Evolutionary conservation across 2,888 invertebrate genomes (phyloP).

Genomic region (Campaea margaritaria): DNA sequence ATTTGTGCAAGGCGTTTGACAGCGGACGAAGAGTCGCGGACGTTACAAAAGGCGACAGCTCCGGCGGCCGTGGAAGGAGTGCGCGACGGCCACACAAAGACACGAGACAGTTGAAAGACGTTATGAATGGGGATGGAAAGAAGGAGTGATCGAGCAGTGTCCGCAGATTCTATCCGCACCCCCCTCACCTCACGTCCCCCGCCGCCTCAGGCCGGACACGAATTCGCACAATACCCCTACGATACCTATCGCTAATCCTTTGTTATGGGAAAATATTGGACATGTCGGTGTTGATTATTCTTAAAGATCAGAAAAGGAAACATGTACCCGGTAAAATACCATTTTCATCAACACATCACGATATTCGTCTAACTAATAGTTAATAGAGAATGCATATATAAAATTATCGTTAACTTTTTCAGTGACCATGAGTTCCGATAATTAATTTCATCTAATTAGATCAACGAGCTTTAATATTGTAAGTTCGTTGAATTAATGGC

Average conservation of each 20-base stretch:
- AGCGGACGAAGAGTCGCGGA: constrained; percentile 71
- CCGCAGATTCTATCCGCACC: constrained; percentile 48
- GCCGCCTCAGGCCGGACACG: constrained; percentile 45
- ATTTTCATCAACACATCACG: no score
- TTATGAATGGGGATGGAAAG: constrained; percentile 77
- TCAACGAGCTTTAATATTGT: no score
- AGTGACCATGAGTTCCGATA: no score
- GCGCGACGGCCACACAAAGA: constrained; percentile 66
- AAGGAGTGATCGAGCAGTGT: constrained; percentile 82
- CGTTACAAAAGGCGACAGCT: constrained; percentile 79
- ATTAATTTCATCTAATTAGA: no score
- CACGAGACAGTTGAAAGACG: constrained; percentile 76
- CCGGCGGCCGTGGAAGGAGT: constrained; percentile 69
- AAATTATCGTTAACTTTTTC: no score
- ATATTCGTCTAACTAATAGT: no score
- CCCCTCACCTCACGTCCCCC: constrained; percentile 28
- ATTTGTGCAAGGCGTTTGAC: constrained; percentile 85
- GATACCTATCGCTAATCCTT: constrained; percentile 62
- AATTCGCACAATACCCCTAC: constrained; percentile 50
- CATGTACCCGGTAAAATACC: no score
- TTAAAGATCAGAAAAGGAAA: no score
- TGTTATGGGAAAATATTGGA: constrained; percentile 50
- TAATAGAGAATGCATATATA: no score
- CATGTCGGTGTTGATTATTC: constrained; percentile 23
- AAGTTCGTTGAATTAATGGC: no score